Evolutionary conservation across 2,888 invertebrate genomes (phyloP).

Genomic region (Chloroclystis v-ata): DNA sequence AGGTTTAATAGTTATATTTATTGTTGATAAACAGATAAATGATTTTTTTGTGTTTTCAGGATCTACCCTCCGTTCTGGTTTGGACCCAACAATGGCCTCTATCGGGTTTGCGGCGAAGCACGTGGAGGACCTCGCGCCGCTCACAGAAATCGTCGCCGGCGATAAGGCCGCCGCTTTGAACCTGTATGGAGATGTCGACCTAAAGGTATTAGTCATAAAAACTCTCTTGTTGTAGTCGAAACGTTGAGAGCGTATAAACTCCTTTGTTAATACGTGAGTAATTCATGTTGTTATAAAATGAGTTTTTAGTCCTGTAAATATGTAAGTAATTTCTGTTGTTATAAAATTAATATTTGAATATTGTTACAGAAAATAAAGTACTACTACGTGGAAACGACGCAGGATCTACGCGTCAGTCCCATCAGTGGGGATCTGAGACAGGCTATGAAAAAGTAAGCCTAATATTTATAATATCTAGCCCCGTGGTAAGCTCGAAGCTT

Average conservation of each 20-base stretch:
- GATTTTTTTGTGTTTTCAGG: slow-evolving; percentile 58
- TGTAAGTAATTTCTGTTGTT: too few species aligned
- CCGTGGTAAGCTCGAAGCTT: too few species aligned
- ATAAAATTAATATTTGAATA: too few species aligned
- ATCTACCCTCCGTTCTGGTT: slow-evolving; percentile 83
- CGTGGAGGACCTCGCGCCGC: slow-evolving; percentile 87
- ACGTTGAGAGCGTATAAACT: too few species aligned
- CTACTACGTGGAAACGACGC: slow-evolving; percentile 87
- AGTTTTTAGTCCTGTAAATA: too few species aligned
- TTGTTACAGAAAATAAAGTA: slow-evolving; percentile 53
- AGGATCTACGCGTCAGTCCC: slow-evolving; percentile 84
- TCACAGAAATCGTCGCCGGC: slow-evolving; percentile 82
- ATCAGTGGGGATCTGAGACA: slow-evolving; percentile 82
- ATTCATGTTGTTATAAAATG: too few species aligned
- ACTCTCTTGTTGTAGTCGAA: too few species aligned
- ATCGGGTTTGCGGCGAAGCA: slow-evolving; percentile 90
- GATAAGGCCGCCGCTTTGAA: slow-evolving; percentile 73
- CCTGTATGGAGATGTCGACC: slow-evolving; percentile 78
- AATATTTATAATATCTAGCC: not conserved
- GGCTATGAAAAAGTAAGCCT: slow-evolving; percentile 76
- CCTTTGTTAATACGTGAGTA: too few species aligned
- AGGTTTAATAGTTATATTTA: too few species aligned
- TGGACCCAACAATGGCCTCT: slow-evolving; percentile 86
- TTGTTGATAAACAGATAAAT: too few species aligned
- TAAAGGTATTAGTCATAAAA: slow-evolving; percentile 62